These are phyloP conservation scores for Drosophila pectinifera DNA, from an alignment of 1,140 invertebrate genomes.

Conservation along the genomic window DNA sequence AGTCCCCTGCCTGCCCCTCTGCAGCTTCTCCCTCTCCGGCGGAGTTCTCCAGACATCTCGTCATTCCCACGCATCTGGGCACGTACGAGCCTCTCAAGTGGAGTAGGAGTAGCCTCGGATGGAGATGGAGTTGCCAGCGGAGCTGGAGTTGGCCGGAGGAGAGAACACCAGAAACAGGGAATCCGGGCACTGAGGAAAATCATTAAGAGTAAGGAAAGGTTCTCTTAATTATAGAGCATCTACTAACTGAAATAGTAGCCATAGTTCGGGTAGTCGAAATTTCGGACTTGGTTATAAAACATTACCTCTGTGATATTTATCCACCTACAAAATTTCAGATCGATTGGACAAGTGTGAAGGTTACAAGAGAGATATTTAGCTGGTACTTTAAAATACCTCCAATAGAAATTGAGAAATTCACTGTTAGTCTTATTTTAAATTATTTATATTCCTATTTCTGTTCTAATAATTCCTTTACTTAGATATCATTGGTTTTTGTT, in stretches of 20 bases:
- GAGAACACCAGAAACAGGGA: constrained; percentile 20
- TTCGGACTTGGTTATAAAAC: background rate
- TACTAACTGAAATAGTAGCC: no score
- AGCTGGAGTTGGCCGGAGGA: constrained; percentile 20
- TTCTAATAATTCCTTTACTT: background rate
- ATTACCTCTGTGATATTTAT: background rate
- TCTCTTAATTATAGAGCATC: no score
- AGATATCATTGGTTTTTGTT: rapidly evolving
- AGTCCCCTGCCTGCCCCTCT: constrained; percentile 9
- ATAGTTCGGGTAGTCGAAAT: background rate
- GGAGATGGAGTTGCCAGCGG: constrained; percentile 27
- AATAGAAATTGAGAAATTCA: no score
- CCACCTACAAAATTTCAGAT: background rate
- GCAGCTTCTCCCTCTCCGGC: constrained; percentile 13
- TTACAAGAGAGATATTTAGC: no score
- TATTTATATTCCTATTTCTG: no score
- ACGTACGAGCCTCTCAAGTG: constrained; percentile 72
- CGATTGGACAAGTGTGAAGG: background rate
- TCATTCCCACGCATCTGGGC: constrained; percentile 82
- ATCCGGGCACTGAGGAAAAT: constrained; percentile 15
- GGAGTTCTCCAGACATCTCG: constrained; percentile 57
- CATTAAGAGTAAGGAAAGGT: no score
- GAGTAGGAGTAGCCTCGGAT: constrained; percentile 36
- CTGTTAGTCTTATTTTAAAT: no score
- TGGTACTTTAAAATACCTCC: no score